A percentile compares a stretch with the other conserved stretches of the same genome.
Evolutionary conservation across 2,113 vertebrate genomes (phyloP).

Genomic region (Laterallus jamaicensis): DNA sequence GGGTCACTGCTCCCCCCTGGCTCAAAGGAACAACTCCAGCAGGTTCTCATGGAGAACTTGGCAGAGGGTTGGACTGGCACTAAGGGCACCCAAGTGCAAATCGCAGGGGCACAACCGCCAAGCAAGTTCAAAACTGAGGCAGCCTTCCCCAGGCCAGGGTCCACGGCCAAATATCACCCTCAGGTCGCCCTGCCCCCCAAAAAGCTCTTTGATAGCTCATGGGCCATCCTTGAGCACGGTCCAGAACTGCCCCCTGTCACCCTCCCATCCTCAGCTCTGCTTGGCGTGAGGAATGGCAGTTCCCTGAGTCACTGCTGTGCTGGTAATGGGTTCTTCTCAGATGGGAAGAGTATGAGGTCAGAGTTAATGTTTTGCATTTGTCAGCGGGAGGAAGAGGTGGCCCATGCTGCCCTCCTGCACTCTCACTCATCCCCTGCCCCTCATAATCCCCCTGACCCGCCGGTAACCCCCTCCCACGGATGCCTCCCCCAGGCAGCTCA

Average conservation of each 20-base stretch:
- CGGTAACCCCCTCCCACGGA: not conserved
- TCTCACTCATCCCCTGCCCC: not conserved
- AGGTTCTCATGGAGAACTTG: not conserved
- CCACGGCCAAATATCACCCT: not conserved
- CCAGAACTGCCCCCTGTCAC: not conserved
- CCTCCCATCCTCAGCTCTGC: not conserved
- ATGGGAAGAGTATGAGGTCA: not conserved
- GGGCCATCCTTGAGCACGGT: not conserved
- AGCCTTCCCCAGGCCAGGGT: not conserved
- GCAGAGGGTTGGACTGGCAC: fast-evolving
- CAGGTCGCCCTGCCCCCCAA: not conserved
- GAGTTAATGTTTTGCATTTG: conserved; percentile 30
- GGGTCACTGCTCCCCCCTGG: not conserved
- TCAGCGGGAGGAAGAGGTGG: not conserved
- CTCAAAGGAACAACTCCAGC: not conserved
- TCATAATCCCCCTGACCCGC: not conserved
- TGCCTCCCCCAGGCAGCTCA: not conserved
- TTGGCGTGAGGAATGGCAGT: not conserved
- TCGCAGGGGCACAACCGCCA: not conserved
- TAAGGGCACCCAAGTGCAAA: not conserved
- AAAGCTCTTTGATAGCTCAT: not conserved
- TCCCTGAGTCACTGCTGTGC: fast-evolving
- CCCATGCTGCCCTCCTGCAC: not conserved
- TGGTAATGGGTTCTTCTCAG: not conserved
- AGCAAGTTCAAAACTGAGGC: fast-evolving